Percentiles rank a stretch among this genome's conserved stretches.
phyloP scores from a whole-genome alignment of 2,797 vertebrate species.

The Odontamblyopus rebecca region DNA sequence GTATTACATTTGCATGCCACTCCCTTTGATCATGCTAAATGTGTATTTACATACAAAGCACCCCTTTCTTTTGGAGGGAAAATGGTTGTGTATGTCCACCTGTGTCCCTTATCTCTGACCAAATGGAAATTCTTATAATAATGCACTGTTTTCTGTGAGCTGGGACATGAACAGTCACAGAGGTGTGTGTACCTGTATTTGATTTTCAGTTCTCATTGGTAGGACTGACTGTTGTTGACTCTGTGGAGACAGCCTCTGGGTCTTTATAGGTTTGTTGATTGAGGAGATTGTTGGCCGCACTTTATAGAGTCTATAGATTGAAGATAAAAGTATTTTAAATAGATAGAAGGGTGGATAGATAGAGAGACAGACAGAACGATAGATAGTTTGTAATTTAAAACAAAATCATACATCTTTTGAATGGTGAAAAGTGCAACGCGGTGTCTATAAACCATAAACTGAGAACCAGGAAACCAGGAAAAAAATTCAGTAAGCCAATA shows the following conservation, averaged over 20 bases:
- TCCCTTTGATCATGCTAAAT: neutral
- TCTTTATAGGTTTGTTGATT: neutral
- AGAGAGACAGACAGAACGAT: no score
- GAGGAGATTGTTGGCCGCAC: no score
- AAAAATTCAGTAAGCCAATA: no score
- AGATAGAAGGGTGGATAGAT: no score
- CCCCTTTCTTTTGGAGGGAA: constrained; percentile 25
- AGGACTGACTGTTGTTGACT: neutral
- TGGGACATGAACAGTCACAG: neutral
- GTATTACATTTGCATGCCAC: neutral
- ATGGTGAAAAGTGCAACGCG: no score
- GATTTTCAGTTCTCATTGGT: neutral
- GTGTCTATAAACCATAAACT: no score
- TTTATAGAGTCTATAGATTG: no score
- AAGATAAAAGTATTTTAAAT: no score
- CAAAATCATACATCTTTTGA: no score
- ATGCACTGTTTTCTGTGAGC: constrained; percentile 6
- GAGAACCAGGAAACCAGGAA: no score
- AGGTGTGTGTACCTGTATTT: constrained; percentile 2
- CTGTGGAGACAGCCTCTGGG: neutral
- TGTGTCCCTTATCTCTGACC: constrained; percentile 46
- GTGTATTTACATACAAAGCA: constrained; percentile 13
- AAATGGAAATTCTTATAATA: constrained; percentile 48
- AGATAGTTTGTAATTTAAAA: no score
- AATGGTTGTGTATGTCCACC: constrained; percentile 21